Evolutionary conservation across 2,113 vertebrate species (phyloP).

Genomic region (Melospiza melodia): DNA sequence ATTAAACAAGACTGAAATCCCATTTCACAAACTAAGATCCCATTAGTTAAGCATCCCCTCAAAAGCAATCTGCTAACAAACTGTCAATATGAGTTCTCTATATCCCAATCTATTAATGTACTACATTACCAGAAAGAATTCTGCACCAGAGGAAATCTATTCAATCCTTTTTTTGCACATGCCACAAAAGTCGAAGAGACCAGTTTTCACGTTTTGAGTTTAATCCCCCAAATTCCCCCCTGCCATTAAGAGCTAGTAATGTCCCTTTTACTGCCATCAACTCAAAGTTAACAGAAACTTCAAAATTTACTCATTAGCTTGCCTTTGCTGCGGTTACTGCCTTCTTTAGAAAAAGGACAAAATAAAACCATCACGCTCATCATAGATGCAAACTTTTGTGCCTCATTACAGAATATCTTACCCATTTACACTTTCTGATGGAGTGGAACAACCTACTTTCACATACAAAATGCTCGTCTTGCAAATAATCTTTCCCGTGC

Average conservation of each 20-base stretch:
- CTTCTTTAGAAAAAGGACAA: not conserved
- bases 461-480: not conserved
- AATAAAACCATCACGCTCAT: not conserved
- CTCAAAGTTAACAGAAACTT: not conserved
- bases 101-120: not conserved
- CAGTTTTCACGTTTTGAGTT: not conserved
- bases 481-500: not conserved
- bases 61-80: not conserved
- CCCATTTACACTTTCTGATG: no score
- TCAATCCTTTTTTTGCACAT: not conserved
- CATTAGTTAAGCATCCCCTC: not conserved
- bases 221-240: not conserved
- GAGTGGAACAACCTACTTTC: not conserved
- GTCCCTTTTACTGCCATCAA: not conserved
- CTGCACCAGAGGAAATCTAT: not conserved
- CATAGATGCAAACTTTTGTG: not conserved
- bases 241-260: not conserved
- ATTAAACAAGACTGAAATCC: not conserved
- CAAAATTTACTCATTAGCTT: not conserved
- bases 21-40: not conserved
- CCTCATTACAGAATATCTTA: not conserved
- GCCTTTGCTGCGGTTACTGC: not conserved
- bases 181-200: not conserved
- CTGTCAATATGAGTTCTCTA: not conserved
- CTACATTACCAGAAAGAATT: not conserved